These are phyloP conservation scores for Falcaria lacertinaria DNA, from an alignment of 2,888 invertebrate genomes.

Conservation along the genomic window DNA sequence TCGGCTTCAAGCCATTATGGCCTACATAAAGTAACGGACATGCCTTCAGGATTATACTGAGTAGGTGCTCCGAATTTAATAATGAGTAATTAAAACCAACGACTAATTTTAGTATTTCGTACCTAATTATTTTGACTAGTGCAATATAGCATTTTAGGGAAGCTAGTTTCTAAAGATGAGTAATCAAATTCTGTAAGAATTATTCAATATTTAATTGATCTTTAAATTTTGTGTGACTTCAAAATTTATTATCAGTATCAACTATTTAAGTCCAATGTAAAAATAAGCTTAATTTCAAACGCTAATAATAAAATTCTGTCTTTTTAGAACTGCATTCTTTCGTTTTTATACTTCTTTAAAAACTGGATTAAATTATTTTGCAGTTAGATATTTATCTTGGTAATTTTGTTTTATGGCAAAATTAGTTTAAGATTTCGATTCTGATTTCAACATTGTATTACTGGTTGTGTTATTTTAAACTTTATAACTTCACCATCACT, in stretches of 20 bases:
- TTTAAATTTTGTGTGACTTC: background rate
- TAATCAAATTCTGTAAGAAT: conserved; percentile 15
- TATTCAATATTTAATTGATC: background rate
- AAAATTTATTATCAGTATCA: background rate
- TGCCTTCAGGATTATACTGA: conserved; percentile 86
- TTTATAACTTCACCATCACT: no score
- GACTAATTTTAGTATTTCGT: conserved; percentile 70
- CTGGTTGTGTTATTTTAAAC: no score
- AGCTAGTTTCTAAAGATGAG: conserved; percentile 15
- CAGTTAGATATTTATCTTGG: conserved; percentile 70
- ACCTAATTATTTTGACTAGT: conserved; percentile 66
- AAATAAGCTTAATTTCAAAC: no score
- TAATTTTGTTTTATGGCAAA: conserved; percentile 73
- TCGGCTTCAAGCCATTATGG: conserved; percentile 59
- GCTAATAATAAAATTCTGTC: no score
- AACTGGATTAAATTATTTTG: conserved; percentile 4
- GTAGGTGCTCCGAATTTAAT: conserved; percentile 28
- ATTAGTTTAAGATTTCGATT: conserved; percentile 70
- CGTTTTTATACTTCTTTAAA: background rate
- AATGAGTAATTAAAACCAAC: conserved; percentile 65
- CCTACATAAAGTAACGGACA: conserved; percentile 83
- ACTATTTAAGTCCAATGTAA: no score
- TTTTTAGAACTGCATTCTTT: no score
- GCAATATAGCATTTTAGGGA: conserved; percentile 62
- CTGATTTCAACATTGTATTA: conserved; percentile 13